A percentile compares a stretch with the other conserved stretches of the same genome.
phyloP scores from a whole-genome alignment of 2,888 invertebrate species.

The Drosophila cracens region DNA sequence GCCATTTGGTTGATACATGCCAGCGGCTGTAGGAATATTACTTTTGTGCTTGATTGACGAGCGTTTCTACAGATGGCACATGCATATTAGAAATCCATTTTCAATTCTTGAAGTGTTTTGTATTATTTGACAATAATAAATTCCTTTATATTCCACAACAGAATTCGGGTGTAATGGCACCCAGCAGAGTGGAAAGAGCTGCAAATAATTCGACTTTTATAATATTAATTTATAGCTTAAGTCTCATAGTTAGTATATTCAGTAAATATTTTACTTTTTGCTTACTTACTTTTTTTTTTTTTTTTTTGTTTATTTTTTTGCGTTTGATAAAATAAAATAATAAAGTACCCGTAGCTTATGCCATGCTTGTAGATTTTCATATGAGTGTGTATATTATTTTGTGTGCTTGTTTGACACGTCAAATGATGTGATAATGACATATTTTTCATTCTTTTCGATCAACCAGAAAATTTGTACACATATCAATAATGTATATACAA shows the following conservation, averaged over 20 bases:
- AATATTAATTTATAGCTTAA: background rate
- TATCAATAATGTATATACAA: slow-evolving; percentile 7
- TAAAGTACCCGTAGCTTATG: slow-evolving; percentile 3
- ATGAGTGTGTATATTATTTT: background rate
- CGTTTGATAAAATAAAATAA: background rate
- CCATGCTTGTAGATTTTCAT: slow-evolving; percentile 2
- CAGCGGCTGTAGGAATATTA: background rate
- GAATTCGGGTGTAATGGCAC: slow-evolving; percentile 60
- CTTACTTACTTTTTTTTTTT: background rate
- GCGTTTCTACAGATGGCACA: background rate
- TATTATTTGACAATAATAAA: slow-evolving; percentile 4
- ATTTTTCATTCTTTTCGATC: slow-evolving; percentile 14
- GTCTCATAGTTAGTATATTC: background rate
- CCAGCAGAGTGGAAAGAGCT: background rate
- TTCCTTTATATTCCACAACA: slow-evolving; percentile 63
- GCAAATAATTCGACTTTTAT: background rate
- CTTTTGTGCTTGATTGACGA: background rate
- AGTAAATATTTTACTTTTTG: background rate
- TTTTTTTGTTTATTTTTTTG: background rate
- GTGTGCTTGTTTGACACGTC: slow-evolving; percentile 2
- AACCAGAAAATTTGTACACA: slow-evolving; percentile 8
- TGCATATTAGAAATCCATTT: background rate
- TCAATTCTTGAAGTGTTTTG: background rate
- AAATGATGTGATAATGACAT: slow-evolving; percentile 16
- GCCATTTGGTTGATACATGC: too few species aligned